Conservation (phyloP, 2,797 vertebrate genomes). For the Pipistrellus kuhlii region DNA sequence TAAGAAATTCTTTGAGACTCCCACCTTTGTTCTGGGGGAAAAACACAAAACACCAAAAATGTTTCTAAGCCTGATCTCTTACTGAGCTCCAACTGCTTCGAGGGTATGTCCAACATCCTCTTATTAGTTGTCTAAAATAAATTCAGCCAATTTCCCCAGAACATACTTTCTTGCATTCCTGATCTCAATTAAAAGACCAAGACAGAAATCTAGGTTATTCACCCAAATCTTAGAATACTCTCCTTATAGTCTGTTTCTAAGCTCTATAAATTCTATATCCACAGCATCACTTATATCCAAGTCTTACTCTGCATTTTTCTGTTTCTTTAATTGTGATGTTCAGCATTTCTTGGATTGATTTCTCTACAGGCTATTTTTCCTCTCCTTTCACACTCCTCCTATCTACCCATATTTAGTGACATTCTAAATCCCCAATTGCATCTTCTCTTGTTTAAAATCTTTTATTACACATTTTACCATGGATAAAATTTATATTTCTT, state of each 20-base stretch:
- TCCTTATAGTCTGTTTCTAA: neutral
- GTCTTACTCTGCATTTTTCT: neutral
- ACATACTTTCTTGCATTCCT: neutral
- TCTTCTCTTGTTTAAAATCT: neutral
- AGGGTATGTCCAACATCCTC: neutral
- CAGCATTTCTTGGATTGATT: neutral
- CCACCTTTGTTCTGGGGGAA: neutral
- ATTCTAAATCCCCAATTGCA: neutral
- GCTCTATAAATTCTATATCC: neutral
- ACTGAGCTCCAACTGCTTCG: neutral
- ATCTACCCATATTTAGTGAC: neutral
- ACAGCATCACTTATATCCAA: neutral
- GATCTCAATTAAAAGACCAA: neutral
- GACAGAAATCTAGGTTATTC: neutral
- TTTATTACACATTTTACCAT: neutral
- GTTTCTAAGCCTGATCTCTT: neutral
- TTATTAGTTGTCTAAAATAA: neutral
- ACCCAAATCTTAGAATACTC: neutral
- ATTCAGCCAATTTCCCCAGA: neutral
- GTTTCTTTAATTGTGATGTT: neutral
- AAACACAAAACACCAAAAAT: neutral
- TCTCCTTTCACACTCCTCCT: neutral
- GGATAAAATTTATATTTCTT: conserved; percentile 8
- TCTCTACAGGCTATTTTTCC: neutral
- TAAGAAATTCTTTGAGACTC: neutral